These are phyloP conservation scores for Onchidella celtica DNA, from an alignment of 2,888 invertebrate genomes.

Conservation along the genomic window DNA sequence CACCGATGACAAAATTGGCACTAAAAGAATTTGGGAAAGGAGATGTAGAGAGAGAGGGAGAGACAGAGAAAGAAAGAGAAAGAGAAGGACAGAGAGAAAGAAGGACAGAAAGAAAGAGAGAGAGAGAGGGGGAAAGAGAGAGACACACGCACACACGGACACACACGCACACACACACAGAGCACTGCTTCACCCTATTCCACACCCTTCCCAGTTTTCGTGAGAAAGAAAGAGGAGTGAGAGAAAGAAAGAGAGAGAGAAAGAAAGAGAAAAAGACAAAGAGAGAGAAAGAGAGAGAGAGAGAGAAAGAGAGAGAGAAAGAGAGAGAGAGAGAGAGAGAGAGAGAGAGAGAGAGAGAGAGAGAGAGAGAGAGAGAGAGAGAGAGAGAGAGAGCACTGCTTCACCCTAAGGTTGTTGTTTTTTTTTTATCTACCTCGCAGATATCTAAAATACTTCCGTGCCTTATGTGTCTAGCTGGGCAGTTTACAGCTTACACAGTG, in stretches of 20 bases:
- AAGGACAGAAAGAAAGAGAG: too few relatives aligned
- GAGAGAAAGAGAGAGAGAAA: background rate
- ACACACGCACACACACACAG: background rate
- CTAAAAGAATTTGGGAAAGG: too few relatives aligned
- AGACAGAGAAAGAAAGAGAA: too few relatives aligned
- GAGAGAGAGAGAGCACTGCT: background rate
- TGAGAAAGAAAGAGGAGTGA: background rate
- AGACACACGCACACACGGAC: too few relatives aligned
- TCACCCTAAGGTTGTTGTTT: background rate
- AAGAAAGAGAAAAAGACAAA: background rate
- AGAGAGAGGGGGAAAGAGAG: too few relatives aligned
- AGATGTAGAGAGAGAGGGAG: too few relatives aligned
- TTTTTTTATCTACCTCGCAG: too few relatives aligned
- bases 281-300: background rate
- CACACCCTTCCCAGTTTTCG: background rate
- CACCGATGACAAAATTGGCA: too few relatives aligned
- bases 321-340: background rate
- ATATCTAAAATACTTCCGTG: too few relatives aligned
- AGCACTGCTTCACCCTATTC: background rate
- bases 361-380: constrained; percentile 9
- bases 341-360: constrained; percentile 8
- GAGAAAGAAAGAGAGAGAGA: background rate
- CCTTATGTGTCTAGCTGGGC: too few relatives aligned
- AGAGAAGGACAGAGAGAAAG: too few relatives aligned
- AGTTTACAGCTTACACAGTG: too few relatives aligned